These are phyloP conservation scores for Conus canariensis DNA, from an alignment of 2,888 invertebrate genomes.

Conservation along the genomic window DNA sequence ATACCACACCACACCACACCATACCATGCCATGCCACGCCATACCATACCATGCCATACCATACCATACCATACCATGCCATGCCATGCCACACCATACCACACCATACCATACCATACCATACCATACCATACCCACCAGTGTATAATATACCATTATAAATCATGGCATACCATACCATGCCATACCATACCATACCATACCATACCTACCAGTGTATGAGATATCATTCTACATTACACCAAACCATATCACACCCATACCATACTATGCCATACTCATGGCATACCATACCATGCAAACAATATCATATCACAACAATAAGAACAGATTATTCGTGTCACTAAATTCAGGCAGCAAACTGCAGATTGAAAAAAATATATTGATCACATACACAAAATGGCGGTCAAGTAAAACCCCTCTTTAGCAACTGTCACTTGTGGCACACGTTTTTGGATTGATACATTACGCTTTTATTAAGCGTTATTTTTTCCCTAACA, in stretches of 20 bases:
- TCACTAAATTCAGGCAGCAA: too few relatives aligned
- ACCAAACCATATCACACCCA: background rate
- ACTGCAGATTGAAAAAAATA: too few relatives aligned
- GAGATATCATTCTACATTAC: background rate
- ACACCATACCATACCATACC: background rate
- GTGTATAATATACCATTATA: background rate
- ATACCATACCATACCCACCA: constrained; percentile 6
- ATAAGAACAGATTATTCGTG: too few relatives aligned
- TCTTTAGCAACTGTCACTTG: too few relatives aligned
- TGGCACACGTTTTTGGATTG: too few relatives aligned
- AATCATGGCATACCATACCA: background rate
- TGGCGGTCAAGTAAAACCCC: too few relatives aligned
- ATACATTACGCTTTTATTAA: too few relatives aligned
- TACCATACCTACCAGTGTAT: background rate
- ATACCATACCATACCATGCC: constrained; percentile 14
- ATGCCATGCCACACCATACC: constrained; percentile 5
- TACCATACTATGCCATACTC: background rate
- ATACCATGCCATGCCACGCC: background rate
- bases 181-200: background rate
- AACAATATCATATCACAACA: background rate
- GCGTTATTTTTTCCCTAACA: too few relatives aligned
- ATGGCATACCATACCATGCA: too few relatives aligned
- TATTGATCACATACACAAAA: too few relatives aligned
- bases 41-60: constrained; percentile 25
- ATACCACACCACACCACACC: constrained; percentile 10